Conservation (phyloP, 2,113 vertebrate species). For the Galeopterus variegatus region DNA sequence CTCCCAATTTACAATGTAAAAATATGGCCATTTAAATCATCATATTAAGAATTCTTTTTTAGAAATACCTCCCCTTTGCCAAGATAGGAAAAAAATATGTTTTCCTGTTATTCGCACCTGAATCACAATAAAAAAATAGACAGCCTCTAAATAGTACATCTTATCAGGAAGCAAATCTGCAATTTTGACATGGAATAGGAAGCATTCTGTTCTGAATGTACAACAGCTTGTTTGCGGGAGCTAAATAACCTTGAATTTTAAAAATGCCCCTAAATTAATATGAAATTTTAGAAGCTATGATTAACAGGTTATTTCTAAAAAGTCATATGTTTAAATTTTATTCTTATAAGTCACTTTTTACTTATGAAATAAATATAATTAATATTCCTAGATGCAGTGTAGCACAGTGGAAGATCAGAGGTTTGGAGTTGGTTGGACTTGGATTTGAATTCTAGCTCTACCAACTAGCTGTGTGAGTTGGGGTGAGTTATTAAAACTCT, state of each 20-base stretch:
- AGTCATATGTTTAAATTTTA: background rate
- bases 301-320: background rate
- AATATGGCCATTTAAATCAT: slow-evolving; percentile 65
- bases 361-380: slow-evolving; percentile 26
- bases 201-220: slow-evolving; percentile 40
- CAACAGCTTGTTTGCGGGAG: slow-evolving; percentile 43
- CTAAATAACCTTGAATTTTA: background rate
- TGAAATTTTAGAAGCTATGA: slow-evolving; percentile 28
- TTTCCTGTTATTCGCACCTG: slow-evolving; percentile 85
- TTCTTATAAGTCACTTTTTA: background rate
- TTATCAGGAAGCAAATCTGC: slow-evolving; percentile 78
- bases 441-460: slow-evolving; percentile 8
- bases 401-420: background rate
- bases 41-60: slow-evolving; percentile 58
- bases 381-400: background rate
- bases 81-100: slow-evolving; percentile 65
- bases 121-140: slow-evolving; percentile 77
- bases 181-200: slow-evolving; percentile 66
- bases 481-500: background rate
- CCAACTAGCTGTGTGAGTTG: background rate
- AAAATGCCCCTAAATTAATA: slow-evolving; percentile 36
- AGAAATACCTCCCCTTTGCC: slow-evolving; percentile 67
- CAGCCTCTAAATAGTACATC: slow-evolving; percentile 72
- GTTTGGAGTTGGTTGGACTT: background rate
- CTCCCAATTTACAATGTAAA: slow-evolving; percentile 31